Evolutionary conservation across 2,113 vertebrate genomes (phyloP).

Genomic region (Penelope pileata): DNA sequence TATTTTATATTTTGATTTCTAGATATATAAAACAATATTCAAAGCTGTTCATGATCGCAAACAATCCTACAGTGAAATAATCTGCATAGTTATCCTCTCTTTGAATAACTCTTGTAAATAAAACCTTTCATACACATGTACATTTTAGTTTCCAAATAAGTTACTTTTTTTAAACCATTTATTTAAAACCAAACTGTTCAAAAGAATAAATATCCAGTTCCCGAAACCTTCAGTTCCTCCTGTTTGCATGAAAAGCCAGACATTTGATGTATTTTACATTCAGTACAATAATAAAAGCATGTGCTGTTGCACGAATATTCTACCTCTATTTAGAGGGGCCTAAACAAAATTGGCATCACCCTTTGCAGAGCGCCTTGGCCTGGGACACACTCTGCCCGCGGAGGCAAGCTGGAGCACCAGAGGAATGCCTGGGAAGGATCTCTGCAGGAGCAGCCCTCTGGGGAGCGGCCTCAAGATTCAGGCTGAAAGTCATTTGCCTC

Average conservation of each 20-base stretch:
- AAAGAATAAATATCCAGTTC: background rate
- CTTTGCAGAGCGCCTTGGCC: background rate
- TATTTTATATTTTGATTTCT: background rate
- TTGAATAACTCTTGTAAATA: background rate
- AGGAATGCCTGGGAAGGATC: background rate
- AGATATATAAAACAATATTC: background rate
- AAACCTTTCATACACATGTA: background rate
- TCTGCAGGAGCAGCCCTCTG: background rate
- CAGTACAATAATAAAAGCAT: background rate
- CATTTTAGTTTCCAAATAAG: background rate
- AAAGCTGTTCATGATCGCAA: background rate
- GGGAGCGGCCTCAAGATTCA: background rate
- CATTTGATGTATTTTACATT: background rate
- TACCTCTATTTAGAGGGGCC: background rate
- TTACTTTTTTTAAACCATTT: background rate
- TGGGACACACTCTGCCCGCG: rapidly evolving
- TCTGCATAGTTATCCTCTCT: background rate
- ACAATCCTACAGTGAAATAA: background rate
- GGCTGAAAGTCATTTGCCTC: background rate
- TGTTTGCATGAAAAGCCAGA: background rate
- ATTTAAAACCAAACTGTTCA: background rate
- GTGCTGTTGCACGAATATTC: background rate
- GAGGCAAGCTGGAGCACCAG: rapidly evolving
- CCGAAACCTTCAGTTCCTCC: background rate
- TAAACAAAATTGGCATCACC: background rate